A percentile compares a stretch with the other conserved stretches of the same genome.
These are phyloP conservation scores for Pristionchus japonicus DNA, from an alignment of 2,888 invertebrate species.

Conservation along the genomic window DNA sequence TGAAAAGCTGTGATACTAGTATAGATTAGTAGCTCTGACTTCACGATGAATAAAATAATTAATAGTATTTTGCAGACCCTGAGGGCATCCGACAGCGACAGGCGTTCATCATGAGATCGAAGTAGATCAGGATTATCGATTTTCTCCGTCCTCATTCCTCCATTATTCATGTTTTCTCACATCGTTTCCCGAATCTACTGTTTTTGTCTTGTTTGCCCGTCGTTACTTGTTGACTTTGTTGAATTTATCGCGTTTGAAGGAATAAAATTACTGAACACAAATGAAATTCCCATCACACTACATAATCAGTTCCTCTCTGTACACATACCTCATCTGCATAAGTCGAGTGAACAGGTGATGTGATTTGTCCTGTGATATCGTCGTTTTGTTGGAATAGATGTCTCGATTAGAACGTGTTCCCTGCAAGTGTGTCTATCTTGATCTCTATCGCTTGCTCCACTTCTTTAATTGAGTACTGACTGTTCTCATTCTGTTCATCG, in stretches of 20 bases:
- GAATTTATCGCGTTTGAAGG: neutral
- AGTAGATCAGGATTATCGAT: conserved; percentile 18
- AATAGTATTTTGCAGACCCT: conserved; percentile 8
- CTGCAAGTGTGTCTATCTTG: neutral
- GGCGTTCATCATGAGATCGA: neutral
- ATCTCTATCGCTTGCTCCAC: neutral
- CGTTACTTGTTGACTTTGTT: conserved; percentile 29
- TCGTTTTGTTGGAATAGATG: neutral
- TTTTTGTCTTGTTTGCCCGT: neutral
- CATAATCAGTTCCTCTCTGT: neutral
- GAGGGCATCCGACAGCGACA: conserved; percentile 42
- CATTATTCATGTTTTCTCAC: neutral
- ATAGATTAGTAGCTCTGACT: neutral
- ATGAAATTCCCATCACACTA: neutral
- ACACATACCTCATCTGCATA: neutral
- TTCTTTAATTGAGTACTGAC: neutral
- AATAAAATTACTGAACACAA: neutral
- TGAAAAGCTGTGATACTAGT: neutral
- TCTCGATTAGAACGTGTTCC: neutral
- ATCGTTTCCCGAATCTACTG: neutral
- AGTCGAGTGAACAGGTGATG: neutral
- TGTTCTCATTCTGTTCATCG: neutral
- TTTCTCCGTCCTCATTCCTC: neutral
- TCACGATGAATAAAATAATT: neutral
- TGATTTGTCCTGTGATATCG: neutral